phyloP scores from a whole-genome alignment of 1,140 invertebrate genomes.

The Drosophila ohnishii region DNA sequence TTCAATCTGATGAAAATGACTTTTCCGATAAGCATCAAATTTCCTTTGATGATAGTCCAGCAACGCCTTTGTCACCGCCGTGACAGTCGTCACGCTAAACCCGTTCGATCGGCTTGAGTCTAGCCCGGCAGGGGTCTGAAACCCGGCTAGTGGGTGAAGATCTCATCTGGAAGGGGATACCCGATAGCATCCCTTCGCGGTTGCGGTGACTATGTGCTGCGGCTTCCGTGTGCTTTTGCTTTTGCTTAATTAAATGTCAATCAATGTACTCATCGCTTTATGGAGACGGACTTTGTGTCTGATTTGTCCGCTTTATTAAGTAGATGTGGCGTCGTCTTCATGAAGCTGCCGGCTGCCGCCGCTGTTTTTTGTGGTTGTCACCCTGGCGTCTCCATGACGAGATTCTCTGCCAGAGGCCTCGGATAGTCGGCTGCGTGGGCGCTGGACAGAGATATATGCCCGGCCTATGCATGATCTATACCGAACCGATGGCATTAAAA shows the following conservation, averaged over 20 bases:
- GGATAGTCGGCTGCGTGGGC: conserved; percentile 56
- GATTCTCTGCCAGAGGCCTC: conserved; percentile 41
- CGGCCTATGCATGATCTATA: conserved; percentile 39
- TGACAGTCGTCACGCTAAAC: conserved; percentile 53
- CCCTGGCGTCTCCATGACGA: conserved; percentile 57
- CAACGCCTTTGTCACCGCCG: conserved; percentile 67
- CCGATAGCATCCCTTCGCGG: conserved; percentile 7
- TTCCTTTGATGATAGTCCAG: conserved; percentile 68
- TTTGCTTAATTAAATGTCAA: conserved; percentile 81
- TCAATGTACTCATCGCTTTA: conserved; percentile 55
- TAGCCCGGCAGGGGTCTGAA: conserved; percentile 31
- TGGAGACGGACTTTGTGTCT: conserved; percentile 60
- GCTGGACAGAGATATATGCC: conserved; percentile 63
- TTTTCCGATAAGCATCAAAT: conserved; percentile 80
- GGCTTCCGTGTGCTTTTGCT: conserved; percentile 76
- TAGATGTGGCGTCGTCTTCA: conserved; percentile 58
- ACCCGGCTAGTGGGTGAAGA: conserved; percentile 60
- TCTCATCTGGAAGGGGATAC: conserved; percentile 3
- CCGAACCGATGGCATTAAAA: conserved; percentile 65
- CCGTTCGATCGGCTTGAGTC: conserved; percentile 56
- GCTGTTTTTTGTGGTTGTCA: conserved; percentile 24
- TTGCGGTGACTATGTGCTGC: conserved; percentile 38
- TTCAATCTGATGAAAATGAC: conserved; percentile 64
- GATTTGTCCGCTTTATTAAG: conserved; percentile 74
- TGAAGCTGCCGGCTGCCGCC: conserved; percentile 4